Conservation (phyloP, 1,140 invertebrate species). For the Drosophila persimilis region DNA sequence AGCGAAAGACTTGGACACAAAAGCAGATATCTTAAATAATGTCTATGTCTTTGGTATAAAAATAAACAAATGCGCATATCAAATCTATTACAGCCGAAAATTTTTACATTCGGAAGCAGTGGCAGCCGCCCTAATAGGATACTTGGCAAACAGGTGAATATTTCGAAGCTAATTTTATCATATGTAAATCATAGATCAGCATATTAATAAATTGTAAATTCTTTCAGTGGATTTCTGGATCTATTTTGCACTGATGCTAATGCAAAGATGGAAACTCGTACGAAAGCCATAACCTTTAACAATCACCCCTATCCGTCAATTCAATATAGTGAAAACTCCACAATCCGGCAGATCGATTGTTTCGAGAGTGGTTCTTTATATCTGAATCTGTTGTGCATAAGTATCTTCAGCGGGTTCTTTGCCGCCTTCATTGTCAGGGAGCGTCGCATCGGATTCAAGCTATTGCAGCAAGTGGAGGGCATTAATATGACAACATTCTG, state of each 20-base stretch:
- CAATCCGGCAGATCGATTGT: neutral
- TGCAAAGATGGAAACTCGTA: neutral
- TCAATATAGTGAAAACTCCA: neutral
- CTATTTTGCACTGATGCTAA: neutral
- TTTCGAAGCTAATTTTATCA: neutral
- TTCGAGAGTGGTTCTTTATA: neutral
- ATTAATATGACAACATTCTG: conserved; percentile 41
- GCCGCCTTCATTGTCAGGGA: conserved; percentile 19
- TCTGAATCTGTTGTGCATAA: neutral
- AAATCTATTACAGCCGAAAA: conserved; percentile 16
- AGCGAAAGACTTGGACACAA: neutral
- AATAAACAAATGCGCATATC: neutral
- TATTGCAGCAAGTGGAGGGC: conserved; percentile 35
- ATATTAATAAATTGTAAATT: neutral
- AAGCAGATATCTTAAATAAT: neutral
- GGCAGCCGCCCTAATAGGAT: neutral
- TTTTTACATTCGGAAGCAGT: conserved; percentile 23
- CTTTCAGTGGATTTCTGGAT: neutral
- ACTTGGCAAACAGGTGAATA: conserved; percentile 8
- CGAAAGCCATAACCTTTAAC: conserved; percentile 6
- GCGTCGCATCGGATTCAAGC: conserved; percentile 12
- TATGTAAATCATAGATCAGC: neutral
- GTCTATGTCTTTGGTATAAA: conserved; percentile 1
- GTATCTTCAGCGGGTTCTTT: conserved; percentile 29
- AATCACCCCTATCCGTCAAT: conserved; percentile 8